phyloP scores from a whole-genome alignment of 2,113 vertebrate species.

The Phaethornis superciliosus region DNA sequence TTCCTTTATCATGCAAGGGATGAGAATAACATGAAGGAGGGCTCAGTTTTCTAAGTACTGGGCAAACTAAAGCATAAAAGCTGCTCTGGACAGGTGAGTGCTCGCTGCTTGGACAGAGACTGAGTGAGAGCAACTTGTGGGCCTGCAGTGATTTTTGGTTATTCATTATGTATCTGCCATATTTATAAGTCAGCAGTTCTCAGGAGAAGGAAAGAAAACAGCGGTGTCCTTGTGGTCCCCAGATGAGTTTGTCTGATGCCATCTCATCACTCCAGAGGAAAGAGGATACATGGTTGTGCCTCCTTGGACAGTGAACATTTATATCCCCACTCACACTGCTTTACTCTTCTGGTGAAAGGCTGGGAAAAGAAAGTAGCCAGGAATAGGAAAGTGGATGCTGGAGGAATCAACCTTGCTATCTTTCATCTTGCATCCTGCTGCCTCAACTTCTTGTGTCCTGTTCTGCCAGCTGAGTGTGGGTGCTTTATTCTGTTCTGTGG shows the following conservation, averaged over 20 bases:
- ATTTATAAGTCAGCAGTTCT: accelerated
- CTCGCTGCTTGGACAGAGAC: not conserved
- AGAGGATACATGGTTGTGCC: not conserved
- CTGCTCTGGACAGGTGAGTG: not conserved
- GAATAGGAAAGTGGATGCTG: not conserved
- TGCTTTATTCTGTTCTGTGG: not conserved
- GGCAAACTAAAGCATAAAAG: not conserved
- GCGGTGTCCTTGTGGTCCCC: not conserved
- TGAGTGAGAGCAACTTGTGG: accelerated
- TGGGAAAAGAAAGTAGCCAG: constrained; percentile 27
- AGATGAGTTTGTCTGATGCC: not conserved
- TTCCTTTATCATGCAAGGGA: accelerated
- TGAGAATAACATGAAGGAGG: too few relatives aligned
- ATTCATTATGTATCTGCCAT: not conserved
- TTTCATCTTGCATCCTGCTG: not conserved
- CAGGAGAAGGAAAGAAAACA: not conserved
- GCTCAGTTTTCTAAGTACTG: not conserved
- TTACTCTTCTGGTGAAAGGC: constrained; percentile 19
- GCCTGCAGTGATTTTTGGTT: not conserved
- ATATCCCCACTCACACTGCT: not conserved
- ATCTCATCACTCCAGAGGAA: accelerated
- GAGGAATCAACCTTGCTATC: constrained; percentile 1
- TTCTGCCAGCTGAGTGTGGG: constrained; percentile 28
- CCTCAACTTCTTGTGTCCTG: not conserved
- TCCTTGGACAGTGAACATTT: not conserved